Evolutionary conservation across 1,140 invertebrate genomes (phyloP).

Genomic region (Brachionus plicatilis): DNA sequence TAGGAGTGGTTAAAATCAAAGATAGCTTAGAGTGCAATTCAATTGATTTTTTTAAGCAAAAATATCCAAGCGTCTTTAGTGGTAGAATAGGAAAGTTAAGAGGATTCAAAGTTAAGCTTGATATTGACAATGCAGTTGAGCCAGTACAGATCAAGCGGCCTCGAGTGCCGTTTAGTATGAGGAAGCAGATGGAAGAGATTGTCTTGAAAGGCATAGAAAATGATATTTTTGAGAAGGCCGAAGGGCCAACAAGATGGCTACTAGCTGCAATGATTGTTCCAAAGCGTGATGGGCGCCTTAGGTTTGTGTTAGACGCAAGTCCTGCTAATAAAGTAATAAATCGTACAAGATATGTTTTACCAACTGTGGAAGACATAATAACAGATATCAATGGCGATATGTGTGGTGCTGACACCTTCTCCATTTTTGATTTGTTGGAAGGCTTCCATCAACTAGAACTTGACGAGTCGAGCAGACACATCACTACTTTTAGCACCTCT

Average conservation of each 20-base stretch:
- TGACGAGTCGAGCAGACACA: slow-evolving; percentile 37
- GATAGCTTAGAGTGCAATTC: not conserved
- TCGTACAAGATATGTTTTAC: no score
- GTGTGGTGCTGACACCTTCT: no score
- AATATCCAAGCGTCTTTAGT: not conserved
- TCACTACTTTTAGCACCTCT: slow-evolving; percentile 44
- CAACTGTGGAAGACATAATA: no score
- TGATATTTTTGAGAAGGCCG: slow-evolving; percentile 1
- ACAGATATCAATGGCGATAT: no score
- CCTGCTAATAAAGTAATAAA: slow-evolving; percentile 34
- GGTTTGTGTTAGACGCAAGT: no score
- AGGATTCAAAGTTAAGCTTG: slow-evolving; percentile 4
- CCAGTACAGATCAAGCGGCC: not conserved
- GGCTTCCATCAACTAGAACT: no score
- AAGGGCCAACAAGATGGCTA: slow-evolving; percentile 39
- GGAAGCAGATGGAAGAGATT: not conserved
- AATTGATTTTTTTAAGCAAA: not conserved
- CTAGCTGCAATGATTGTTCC: slow-evolving; percentile 27
- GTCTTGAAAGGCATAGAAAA: not conserved
- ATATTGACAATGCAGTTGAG: not conserved
- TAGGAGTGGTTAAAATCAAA: not conserved
- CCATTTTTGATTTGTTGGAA: no score
- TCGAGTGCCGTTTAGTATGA: not conserved
- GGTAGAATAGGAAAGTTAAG: not conserved
- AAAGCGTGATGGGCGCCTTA: slow-evolving; percentile 20